These are phyloP conservation scores for Celastrina argiolus DNA, from an alignment of 2,888 invertebrate genomes.

Conservation along the genomic window DNA sequence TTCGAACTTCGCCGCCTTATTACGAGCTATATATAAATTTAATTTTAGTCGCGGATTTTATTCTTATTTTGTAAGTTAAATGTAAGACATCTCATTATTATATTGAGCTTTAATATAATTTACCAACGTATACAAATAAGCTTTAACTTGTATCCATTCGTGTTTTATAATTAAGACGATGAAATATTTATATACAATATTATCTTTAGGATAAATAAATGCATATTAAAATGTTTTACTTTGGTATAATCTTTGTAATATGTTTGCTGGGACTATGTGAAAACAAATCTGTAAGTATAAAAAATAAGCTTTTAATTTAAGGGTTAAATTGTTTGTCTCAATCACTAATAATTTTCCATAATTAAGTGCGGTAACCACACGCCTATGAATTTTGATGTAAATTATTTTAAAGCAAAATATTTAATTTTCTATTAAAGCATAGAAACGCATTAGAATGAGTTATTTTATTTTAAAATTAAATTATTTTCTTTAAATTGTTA, in stretches of 20 bases:
- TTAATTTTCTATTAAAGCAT: no score
- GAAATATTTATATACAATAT: neutral
- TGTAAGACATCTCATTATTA: neutral
- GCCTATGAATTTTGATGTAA: no score
- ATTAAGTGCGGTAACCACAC: no score
- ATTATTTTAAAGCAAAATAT: no score
- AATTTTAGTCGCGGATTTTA: neutral
- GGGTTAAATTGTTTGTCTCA: no score
- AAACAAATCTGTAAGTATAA: slow-evolving; percentile 45
- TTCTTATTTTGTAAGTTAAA: neutral
- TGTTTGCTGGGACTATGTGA: slow-evolving; percentile 39
- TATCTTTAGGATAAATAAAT: neutral
- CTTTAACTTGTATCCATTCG: neutral
- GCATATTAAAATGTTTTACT: neutral
- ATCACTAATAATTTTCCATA: no score
- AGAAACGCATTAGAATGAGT: no score
- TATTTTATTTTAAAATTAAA: no score
- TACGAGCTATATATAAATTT: neutral
- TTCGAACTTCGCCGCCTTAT: neutral
- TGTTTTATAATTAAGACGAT: neutral
- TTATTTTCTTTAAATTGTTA: no score
- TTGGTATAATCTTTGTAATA: slow-evolving; percentile 36
- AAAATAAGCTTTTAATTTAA: neutral
- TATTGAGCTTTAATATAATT: no score
- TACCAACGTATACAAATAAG: no score